Evolutionary conservation across 2,888 invertebrate genomes (phyloP), one percentile per base, ranked within the genome.

Genomic region (Megamerina dolium): DNA sequence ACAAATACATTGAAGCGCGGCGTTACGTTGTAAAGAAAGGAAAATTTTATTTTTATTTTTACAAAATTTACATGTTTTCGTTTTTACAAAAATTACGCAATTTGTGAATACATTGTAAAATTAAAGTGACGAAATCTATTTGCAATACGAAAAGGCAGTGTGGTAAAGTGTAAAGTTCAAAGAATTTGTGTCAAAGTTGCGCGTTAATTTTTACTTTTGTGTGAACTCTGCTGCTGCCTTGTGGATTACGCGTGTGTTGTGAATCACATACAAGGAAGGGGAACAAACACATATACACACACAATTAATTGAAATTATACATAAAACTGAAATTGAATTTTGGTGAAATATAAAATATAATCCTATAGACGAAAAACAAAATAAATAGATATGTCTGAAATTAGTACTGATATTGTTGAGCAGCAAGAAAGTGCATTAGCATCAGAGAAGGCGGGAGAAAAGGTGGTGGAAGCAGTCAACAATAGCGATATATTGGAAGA

Each of bases 341-440:
- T 40, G 41, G 32, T 23, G n/a, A n/a, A n/a, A n/a, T n/a, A n/a
- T n/a, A n/a, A 40, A 41, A 38, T 37, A 48, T 44, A 23, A 26
- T 12, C 27, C 19, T 13, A 41, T 26, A 41, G 27, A 41, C 34
- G 27, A 36, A 19, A 43, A 42, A 20, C 12, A 39, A 39, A 16
- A 18, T 26, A 40, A 18, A 17, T 41, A 46, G 51, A 43, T 48
- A 64, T 64, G 66, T 63, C 64, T 10, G 61, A 63, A 52, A 52
- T 59, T 48, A 56, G 56, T 36, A 54, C 52, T 45, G 54, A 55
- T 49, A 54, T 30, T 49, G 51, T 59, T 38, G 56, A 56, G 39
- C 51, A 56, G 43, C 58, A 63, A 50, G 42, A 48, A 45, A 46
- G 36, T 19, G 37, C 43, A 41, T 34, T 37, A 34, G 37, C 48